Conservation (phyloP, 2,888 invertebrate genomes). For the Creontiades dilutus region DNA sequence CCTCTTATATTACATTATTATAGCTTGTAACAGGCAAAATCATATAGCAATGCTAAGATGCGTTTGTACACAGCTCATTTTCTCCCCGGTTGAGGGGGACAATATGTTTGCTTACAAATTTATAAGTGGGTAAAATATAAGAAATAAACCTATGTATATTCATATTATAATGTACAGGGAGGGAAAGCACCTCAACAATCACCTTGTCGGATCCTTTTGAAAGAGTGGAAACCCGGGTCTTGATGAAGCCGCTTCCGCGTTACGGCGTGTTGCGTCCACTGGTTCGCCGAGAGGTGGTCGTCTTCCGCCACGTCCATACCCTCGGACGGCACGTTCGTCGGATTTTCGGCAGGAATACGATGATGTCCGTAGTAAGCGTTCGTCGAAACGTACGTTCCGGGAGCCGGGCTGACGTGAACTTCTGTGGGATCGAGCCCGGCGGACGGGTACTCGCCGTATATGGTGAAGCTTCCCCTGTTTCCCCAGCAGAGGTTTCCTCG, state of each 20-base stretch:
- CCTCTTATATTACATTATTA: neutral
- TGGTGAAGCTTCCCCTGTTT: constrained; percentile 41
- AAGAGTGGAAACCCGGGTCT: constrained; percentile 33
- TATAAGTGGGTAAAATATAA: neutral
- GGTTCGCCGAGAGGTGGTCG: neutral
- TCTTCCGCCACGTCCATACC: neutral
- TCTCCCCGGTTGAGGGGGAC: no score
- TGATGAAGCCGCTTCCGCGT: neutral
- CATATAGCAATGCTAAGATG: no score
- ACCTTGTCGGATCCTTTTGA: constrained; percentile 54
- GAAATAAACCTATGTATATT: neutral
- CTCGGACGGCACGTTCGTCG: neutral
- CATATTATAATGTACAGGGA: neutral
- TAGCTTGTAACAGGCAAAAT: no score
- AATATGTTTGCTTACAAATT: neutral
- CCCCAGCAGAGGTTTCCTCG: constrained; percentile 57
- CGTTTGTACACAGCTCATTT: no score
- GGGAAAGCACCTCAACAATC: constrained; percentile 40
- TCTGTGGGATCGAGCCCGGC: constrained; percentile 8
- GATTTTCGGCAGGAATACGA: neutral
- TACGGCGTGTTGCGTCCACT: neutral
- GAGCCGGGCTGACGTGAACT: constrained; percentile 30
- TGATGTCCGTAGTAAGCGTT: constrained; percentile 52
- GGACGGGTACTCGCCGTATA: constrained; percentile 41
- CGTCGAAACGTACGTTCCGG: constrained; percentile 25